Conservation (phyloP, 1,140 invertebrate species). For the Maniola jurtina region DNA sequence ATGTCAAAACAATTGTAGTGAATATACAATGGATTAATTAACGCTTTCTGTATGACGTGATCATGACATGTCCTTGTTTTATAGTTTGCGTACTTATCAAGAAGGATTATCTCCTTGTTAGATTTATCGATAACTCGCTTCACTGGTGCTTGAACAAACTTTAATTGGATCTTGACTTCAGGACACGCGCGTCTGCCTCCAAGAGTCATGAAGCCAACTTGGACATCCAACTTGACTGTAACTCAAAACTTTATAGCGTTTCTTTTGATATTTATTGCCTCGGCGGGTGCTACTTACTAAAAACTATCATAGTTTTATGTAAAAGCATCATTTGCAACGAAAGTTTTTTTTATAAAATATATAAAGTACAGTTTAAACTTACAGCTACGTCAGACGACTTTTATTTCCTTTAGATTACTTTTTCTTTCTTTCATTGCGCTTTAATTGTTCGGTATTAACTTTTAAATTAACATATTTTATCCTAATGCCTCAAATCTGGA, state of each 20-base stretch:
- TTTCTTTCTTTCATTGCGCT: background rate
- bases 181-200: slow-evolving; percentile 11
- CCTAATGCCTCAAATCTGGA: background rate
- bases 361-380: too few species aligned
- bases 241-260: slow-evolving; percentile 21
- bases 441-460: background rate
- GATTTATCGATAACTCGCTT: slow-evolving; percentile 22
- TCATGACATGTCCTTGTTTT: too few species aligned
- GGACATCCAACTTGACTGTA: slow-evolving; percentile 19
- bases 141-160: slow-evolving; percentile 15
- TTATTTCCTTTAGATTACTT: background rate
- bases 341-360: too few species aligned
- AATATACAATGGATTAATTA: too few species aligned
- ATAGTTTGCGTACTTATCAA: background rate
- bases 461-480: slow-evolving; percentile 7
- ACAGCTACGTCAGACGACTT: too few species aligned
- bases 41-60: too few species aligned
- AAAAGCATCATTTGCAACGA: too few species aligned
- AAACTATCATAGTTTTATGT: too few species aligned
- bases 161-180: slow-evolving; percentile 26
- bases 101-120: background rate
- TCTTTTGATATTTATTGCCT: slow-evolving; percentile 13
- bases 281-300: too few species aligned
- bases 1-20: too few species aligned
- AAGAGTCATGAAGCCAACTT: slow-evolving; percentile 17